Evolutionary conservation across 2,113 vertebrate genomes (phyloP).

Genomic region (Ginglymostoma cirratum): DNA sequence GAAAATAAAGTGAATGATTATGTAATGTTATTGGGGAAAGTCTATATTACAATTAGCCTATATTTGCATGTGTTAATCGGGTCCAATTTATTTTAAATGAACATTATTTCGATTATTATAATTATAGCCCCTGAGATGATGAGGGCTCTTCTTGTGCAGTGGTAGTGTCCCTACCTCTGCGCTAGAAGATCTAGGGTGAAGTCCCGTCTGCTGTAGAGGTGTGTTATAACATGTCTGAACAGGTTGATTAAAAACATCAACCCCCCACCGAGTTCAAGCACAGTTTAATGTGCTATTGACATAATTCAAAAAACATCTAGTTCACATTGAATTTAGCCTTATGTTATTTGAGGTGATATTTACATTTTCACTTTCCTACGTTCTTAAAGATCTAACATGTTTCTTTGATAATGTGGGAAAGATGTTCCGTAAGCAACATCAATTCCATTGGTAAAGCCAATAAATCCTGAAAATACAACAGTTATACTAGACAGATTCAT

Average conservation of each 20-base stretch:
- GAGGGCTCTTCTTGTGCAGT: too few species aligned
- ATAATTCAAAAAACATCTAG: not conserved
- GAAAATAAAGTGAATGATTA: not conserved
- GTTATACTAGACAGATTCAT: not conserved
- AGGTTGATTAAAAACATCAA: too few species aligned
- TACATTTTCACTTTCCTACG: not conserved
- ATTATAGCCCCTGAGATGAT: not conserved
- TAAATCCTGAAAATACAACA: not conserved
- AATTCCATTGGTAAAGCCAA: not conserved
- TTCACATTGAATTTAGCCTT: not conserved
- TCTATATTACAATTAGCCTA: not conserved
- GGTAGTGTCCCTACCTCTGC: too few species aligned
- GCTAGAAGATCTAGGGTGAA: too few species aligned
- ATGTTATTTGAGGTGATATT: not conserved
- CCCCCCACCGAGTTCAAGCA: too few species aligned
- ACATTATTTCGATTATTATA: not conserved
- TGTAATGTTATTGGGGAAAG: not conserved
- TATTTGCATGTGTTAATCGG: not conserved
- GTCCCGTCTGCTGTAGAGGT: too few species aligned
- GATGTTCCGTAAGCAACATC: too few species aligned
- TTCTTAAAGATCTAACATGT: not conserved
- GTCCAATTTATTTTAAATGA: not conserved
- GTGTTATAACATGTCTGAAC: too few species aligned
- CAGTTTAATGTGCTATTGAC: not conserved
- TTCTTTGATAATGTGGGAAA: not conserved